A percentile compares a stretch with the other conserved stretches of the same genome.
These are phyloP conservation scores for Cephalopachus bancanus DNA, from an alignment of 2,797 vertebrate genomes.

Conservation along the genomic window DNA sequence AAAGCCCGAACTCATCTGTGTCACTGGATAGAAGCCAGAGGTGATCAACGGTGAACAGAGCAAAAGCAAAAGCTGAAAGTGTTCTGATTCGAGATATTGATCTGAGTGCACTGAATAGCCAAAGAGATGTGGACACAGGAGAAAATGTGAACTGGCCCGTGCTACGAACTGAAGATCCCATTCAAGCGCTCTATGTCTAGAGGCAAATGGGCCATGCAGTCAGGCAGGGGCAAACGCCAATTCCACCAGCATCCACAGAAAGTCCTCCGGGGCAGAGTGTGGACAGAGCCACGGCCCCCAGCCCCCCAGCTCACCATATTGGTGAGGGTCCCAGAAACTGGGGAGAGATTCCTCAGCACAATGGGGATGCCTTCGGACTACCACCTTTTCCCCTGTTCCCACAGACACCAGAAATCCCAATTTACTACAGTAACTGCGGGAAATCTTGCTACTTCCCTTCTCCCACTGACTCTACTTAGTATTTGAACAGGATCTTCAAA, in stretches of 20 bases:
- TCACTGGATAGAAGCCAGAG: not conserved
- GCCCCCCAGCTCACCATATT: not conserved
- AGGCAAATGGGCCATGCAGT: not conserved
- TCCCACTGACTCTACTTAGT: not conserved
- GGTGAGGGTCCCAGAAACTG: not conserved
- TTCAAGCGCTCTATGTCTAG: not conserved
- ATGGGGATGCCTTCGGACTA: not conserved
- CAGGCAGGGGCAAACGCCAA: not conserved
- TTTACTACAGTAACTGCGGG: not conserved
- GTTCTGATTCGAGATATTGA: not conserved
- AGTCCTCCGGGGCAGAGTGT: not conserved
- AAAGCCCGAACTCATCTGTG: not conserved
- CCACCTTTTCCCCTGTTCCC: not conserved
- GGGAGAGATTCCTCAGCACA: not conserved
- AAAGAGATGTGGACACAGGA: not conserved
- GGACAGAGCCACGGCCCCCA: not conserved
- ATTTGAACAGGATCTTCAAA: not conserved
- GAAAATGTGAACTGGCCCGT: not conserved
- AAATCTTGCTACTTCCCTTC: not conserved
- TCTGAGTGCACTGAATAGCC: not conserved
- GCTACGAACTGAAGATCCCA: not conserved
- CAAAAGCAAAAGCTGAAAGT: not conserved
- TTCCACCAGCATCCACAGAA: not conserved
- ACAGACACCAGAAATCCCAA: not conserved
- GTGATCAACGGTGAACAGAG: not conserved